phyloP scores from a whole-genome alignment of 2,113 vertebrate genomes.

The Myotis yumanensis region DNA sequence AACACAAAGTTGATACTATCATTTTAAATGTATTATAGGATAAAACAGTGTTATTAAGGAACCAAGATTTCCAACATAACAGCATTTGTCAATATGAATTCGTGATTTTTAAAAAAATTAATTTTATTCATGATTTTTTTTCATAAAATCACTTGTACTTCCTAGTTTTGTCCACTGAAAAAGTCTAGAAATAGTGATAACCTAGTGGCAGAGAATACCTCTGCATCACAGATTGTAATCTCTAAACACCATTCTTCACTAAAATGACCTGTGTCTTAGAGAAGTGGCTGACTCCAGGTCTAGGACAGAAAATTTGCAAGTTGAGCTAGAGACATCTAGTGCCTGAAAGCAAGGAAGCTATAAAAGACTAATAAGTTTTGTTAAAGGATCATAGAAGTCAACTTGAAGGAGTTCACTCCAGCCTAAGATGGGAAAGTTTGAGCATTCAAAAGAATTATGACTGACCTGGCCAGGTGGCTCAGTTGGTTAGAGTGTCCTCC shows the following conservation, averaged over 20 bases:
- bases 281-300: neutral
- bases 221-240: neutral
- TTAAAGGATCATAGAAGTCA: neutral
- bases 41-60: neutral
- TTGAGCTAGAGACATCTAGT: neutral
- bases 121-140: neutral
- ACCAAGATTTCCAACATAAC: neutral
- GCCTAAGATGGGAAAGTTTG: neutral
- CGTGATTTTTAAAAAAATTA: neutral
- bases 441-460: neutral
- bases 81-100: neutral
- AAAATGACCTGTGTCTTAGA: neutral
- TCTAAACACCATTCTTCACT: neutral
- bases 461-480: no score
- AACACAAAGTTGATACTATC: neutral
- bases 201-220: neutral
- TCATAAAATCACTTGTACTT: neutral
- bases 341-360: neutral
- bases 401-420: neutral
- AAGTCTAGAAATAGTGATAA: neutral
- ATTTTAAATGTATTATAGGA: neutral
- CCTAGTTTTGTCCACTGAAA: neutral
- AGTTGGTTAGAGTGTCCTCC: no score
- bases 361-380: neutral
- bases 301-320: neutral